These are phyloP conservation scores for Physella acuta DNA, from an alignment of 1,140 invertebrate species.

Conservation along the genomic window DNA sequence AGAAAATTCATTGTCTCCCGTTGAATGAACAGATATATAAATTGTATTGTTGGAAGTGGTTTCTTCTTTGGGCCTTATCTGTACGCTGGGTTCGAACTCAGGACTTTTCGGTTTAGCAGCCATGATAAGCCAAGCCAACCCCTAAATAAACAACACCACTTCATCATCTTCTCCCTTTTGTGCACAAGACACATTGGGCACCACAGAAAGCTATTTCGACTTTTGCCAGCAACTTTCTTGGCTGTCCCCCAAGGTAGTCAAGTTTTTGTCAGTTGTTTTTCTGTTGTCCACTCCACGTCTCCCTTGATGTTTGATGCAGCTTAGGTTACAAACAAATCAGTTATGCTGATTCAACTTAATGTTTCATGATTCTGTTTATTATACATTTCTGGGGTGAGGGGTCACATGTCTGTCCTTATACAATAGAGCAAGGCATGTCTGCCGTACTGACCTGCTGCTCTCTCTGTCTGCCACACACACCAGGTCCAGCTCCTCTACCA, in stretches of 20 bases:
- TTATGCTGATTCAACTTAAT: no score
- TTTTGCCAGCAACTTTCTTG: not conserved
- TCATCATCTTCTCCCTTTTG: not conserved
- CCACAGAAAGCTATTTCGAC: not conserved
- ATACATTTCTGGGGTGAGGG: no score
- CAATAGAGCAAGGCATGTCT: not conserved
- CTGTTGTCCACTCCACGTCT: not conserved
- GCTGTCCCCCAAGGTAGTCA: not conserved
- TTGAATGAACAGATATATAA: no score
- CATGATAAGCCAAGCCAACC: not conserved
- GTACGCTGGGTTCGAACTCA: no score
- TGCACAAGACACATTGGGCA: no score
- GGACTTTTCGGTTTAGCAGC: no score
- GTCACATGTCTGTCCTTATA: not conserved
- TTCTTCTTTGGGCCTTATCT: not conserved
- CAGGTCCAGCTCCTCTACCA: constrained; percentile 80
- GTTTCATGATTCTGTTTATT: not conserved
- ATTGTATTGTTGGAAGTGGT: constrained; percentile 17
- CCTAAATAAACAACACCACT: no score
- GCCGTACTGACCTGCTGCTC: constrained; percentile 70
- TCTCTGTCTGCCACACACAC: constrained; percentile 93
- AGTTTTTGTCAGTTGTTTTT: not conserved
- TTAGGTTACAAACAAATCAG: no score
- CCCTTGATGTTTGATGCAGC: no score
- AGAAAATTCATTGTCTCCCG: constrained; percentile 72